phyloP scores from a whole-genome alignment of 2,888 invertebrate species.

The Chymomyza amoena region DNA sequence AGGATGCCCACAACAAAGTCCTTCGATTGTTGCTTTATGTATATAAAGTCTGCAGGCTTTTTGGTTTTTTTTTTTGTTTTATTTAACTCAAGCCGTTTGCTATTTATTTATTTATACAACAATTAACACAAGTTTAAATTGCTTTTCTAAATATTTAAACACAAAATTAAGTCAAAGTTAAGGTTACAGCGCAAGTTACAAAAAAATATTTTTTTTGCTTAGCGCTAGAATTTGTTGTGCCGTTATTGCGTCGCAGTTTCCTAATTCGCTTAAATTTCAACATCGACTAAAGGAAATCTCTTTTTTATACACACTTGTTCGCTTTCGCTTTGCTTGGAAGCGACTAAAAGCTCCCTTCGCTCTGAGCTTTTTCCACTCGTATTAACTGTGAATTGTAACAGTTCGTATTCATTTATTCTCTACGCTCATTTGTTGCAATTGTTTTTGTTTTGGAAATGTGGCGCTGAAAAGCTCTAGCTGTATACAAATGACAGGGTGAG shows the following conservation, averaged over 20 bases:
- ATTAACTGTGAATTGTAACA: constrained; percentile 30
- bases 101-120: constrained; percentile 2
- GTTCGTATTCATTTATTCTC: constrained; percentile 5
- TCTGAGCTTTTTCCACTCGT: constrained; percentile 48
- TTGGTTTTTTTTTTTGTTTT: not conserved
- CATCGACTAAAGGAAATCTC: constrained; percentile 69
- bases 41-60: constrained; percentile 5
- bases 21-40: constrained; percentile 23
- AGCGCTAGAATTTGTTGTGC: constrained; percentile 29
- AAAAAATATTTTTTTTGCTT: constrained; percentile 10
- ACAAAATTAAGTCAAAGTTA: constrained; percentile 11
- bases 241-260: constrained; percentile 55
- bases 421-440: not conserved
- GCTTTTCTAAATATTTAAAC: constrained; percentile 10
- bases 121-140: not conserved
- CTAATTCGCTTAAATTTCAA: constrained; percentile 55
- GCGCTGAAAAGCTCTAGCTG: constrained; percentile 34
- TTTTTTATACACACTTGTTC: constrained; percentile 77
- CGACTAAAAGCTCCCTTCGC: not conserved
- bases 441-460: constrained; percentile 44
- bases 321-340: constrained; percentile 70
- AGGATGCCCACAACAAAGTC: constrained; percentile 6
- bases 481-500: constrained; percentile 38
- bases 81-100: not conserved
- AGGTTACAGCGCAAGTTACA: constrained; percentile 36